Conservation (phyloP, 2,888 invertebrate genomes). For the Fragum whitleyi region DNA sequence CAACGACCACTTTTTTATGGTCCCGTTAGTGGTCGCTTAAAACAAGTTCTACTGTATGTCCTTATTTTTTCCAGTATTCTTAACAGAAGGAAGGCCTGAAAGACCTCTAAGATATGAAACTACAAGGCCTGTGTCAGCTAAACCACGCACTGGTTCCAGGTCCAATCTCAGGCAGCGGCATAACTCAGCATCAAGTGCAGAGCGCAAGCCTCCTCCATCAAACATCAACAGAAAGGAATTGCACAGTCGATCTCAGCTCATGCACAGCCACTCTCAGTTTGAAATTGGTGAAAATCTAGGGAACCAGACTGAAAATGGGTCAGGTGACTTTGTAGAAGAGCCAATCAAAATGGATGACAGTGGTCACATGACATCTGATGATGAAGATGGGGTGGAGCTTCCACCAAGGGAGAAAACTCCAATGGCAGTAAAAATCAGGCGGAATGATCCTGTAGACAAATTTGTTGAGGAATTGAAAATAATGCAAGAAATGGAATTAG, state of each 20-base stretch:
- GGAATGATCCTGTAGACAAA: conserved; percentile 73
- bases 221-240: conserved; percentile 53
- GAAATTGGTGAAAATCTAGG: conserved; percentile 21
- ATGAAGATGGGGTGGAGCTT: conserved; percentile 32
- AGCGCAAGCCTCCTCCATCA: conserved; percentile 51
- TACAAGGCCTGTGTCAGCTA: conserved; percentile 72
- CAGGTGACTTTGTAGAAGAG: conserved; percentile 29
- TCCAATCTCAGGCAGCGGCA: conserved; percentile 16
- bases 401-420: conserved; percentile 60
- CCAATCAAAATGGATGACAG: conserved; percentile 1
- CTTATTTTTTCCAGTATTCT: no score
- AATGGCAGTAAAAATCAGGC: conserved; percentile 65
- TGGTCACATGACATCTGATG: conserved; percentile 16
- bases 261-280: conserved; percentile 33
- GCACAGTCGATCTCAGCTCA: conserved; percentile 40
- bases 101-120: conserved; percentile 78
- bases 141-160: conserved; percentile 33
- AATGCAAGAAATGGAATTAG: conserved; percentile 76
- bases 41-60: no score
- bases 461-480: conserved; percentile 74
- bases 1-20: no score
- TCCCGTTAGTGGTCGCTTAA: no score
- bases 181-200: conserved; percentile 43
- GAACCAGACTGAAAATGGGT: conserved; percentile 25
- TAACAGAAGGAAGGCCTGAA: conserved; percentile 65